phyloP scores from a whole-genome alignment of 2,113 vertebrate species.

The Lepisosteus oculatus region DNA sequence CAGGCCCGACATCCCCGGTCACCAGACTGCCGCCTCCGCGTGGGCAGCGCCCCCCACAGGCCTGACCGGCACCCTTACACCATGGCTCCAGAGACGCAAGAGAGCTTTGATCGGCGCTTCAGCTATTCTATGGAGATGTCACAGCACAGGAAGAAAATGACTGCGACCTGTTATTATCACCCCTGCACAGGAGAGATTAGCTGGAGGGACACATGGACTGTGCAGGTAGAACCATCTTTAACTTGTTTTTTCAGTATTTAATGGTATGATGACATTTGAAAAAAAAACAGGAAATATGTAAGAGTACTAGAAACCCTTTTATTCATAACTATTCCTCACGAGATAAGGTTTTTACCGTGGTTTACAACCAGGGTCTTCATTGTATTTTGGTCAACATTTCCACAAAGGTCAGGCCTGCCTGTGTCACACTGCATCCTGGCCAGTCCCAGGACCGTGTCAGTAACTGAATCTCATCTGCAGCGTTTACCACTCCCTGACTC shows the following conservation, averaged over 20 bases:
- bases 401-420: not conserved
- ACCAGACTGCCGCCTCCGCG: constrained; percentile 34
- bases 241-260: too few species aligned
- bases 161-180: too few species aligned
- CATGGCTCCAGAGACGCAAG: not conserved
- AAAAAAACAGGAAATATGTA: constrained; percentile 29
- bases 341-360: constrained; percentile 20
- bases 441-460: too few species aligned
- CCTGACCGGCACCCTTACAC: not conserved
- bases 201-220: too few species aligned
- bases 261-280: too few species aligned
- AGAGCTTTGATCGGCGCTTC: too few species aligned
- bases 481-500: not conserved
- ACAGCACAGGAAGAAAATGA: too few species aligned
- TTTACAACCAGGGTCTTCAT: constrained; percentile 1
- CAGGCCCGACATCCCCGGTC: constrained; percentile 47
- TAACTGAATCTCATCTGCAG: too few species aligned
- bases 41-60: constrained; percentile 16
- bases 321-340: constrained; percentile 9
- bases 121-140: too few species aligned
- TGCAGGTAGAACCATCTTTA: too few species aligned
- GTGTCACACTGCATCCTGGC: too few species aligned
- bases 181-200: too few species aligned
- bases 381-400: not conserved
- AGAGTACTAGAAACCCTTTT: constrained; percentile 26